Conservation (phyloP, 2,797 vertebrate species). For the Falco concolor region DNA sequence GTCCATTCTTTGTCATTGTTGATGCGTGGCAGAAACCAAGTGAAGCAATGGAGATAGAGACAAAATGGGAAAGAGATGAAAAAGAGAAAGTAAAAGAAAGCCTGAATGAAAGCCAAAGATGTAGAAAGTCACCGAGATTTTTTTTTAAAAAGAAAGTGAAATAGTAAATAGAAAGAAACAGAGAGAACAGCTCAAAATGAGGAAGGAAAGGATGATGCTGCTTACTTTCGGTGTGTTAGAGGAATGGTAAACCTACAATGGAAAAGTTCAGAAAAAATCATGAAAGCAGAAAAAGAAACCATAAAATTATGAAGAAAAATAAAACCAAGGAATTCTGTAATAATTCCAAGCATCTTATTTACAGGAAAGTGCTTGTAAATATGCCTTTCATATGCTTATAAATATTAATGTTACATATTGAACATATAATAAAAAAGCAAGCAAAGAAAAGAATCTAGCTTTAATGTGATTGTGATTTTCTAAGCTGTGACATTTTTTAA, state of each 20-base stretch:
- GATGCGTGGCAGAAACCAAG: background rate
- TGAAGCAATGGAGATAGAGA: background rate
- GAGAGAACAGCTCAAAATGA: background rate
- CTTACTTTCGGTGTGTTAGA: background rate
- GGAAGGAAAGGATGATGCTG: background rate
- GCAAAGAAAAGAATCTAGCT: background rate
- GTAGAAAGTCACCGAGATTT: background rate
- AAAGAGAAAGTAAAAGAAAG: background rate
- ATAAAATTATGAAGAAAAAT: background rate
- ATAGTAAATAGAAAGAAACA: background rate
- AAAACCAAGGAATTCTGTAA: background rate
- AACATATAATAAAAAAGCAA: slow-evolving; percentile 15
- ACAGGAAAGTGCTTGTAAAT: background rate
- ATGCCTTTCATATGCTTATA: slow-evolving; percentile 27
- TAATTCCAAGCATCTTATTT: slow-evolving; percentile 16
- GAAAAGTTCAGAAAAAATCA: background rate
- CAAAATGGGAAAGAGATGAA: background rate
- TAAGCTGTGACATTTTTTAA: slow-evolving; percentile 13
- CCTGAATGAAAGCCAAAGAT: background rate
- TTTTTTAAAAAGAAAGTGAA: background rate
- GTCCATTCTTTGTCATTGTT: background rate
- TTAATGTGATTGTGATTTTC: slow-evolving; percentile 22
- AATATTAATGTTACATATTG: slow-evolving; percentile 45
- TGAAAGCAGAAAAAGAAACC: background rate
- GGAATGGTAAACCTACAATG: background rate